Base-by-base conservation (phyloP, 2,113 vertebrate genomes). In the Illadopsis cleaveri region DNA sequence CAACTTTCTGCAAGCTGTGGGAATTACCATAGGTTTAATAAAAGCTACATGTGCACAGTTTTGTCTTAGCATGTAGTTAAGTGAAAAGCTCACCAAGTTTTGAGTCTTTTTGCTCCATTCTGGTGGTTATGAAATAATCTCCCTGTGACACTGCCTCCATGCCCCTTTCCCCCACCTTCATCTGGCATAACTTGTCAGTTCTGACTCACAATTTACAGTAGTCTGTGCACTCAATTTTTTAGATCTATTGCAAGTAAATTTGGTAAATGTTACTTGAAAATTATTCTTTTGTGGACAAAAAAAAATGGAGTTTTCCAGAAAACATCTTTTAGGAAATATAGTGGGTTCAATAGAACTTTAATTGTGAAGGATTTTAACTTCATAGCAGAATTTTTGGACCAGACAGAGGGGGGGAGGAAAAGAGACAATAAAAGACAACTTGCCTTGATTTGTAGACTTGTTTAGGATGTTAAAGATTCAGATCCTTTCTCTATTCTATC, bases 351-450 rank as follows among this genome's bases (percentile, higher is more conserved):
- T 2, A 33, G 23, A 65, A 62, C 8, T 56, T 71, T 8, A 76
- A 12, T 17, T 73, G 10, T 57, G 54, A 65, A 60, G 31, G 7
- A 69, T 83, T 94, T 91, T 24, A 72, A 68, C 15, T 53, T 88
- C 35, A 37, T 11, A 58, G 2, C 13, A 51, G 28, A 70, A n/a
- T 47, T 86, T 89, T 69, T 86, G 9, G 54, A 47, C 48, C 33
- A 80, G 69, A 68, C 1, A 8, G 22, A 7, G 12, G 1, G 4
- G 8, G 3, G 4, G 8, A 3, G 0, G 3, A 14, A 56, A 48
- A 61, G 16, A 56, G 23, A 40, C n/a, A 37, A 23, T 27, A 69
- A 30, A 44, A 12, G 14, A 28, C 45, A 48, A 37, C 31, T 61
- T 65, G 21, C 14, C 15, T 10, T 48, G 25, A 44, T 66, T 76